Conservation (phyloP, 2,888 invertebrate species). For the Drosophila bunnanda region DNA sequence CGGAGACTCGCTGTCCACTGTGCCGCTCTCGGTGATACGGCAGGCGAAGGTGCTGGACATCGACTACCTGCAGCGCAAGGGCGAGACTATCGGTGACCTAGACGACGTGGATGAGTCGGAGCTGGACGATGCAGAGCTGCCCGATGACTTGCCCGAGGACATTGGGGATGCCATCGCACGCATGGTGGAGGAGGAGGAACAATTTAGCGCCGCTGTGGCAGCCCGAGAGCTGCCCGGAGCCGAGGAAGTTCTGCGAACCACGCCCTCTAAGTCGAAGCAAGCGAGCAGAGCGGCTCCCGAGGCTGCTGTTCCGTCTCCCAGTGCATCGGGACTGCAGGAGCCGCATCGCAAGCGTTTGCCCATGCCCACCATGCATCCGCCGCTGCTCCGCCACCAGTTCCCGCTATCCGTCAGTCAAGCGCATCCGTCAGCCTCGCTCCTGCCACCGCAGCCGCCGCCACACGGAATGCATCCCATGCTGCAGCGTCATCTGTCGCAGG, state of each 20-base stretch:
- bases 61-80: slow-evolving; percentile 84
- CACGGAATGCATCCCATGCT: slow-evolving; percentile 72
- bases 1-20: slow-evolving; percentile 83
- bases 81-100: slow-evolving; percentile 81
- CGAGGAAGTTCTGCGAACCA: slow-evolving; percentile 77
- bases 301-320: slow-evolving; percentile 50
- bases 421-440: slow-evolving; percentile 58
- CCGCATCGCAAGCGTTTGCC: slow-evolving; percentile 83
- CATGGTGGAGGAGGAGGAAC: slow-evolving; percentile 88
- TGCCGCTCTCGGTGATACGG: slow-evolving; percentile 84
- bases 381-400: slow-evolving; percentile 81
- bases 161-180: slow-evolving; percentile 86
- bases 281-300: slow-evolving; percentile 38
- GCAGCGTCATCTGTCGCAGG: slow-evolving; percentile 70
- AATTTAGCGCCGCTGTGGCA: slow-evolving; percentile 86
- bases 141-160: slow-evolving; percentile 85
- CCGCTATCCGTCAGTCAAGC: slow-evolving; percentile 52
- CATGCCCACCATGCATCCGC: slow-evolving; percentile 84
- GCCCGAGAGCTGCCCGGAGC: slow-evolving; percentile 86
- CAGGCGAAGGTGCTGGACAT: slow-evolving; percentile 84
- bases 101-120: slow-evolving; percentile 82
- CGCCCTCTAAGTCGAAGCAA: slow-evolving; percentile 52
- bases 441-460: slow-evolving; percentile 59
- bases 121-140: slow-evolving; percentile 83
- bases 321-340: slow-evolving; percentile 84